A percentile compares a stretch with the other conserved stretches of the same genome.
Conservation (phyloP, 2,888 invertebrate genomes). For the Helicoverpa assulta region DNA sequence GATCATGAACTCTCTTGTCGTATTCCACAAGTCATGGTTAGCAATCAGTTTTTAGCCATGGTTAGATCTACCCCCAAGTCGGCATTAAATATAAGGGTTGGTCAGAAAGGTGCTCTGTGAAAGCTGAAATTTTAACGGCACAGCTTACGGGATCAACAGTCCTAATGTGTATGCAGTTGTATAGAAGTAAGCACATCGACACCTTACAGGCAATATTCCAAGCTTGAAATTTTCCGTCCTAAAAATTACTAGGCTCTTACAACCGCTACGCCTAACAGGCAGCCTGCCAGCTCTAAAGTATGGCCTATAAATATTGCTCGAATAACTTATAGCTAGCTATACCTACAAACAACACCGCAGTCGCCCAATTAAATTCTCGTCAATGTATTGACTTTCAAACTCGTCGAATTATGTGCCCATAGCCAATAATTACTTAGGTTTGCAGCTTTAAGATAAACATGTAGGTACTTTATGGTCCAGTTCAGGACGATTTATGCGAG, state of each 20-base stretch:
- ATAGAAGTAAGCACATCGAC: not conserved
- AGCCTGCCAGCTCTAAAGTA: slow-evolving; percentile 11
- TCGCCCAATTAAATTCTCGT: slow-evolving; percentile 48
- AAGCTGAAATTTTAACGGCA: not conserved
- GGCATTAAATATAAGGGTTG: not conserved
- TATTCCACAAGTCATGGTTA: not conserved
- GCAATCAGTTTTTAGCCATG: not conserved
- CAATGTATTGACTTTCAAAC: slow-evolving; percentile 57
- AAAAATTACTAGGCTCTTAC: not conserved
- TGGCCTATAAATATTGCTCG: slow-evolving; percentile 31
- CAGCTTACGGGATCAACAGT: not conserved
- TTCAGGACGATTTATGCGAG: slow-evolving; percentile 44
- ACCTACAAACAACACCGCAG: slow-evolving; percentile 34
- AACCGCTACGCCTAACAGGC: slow-evolving; percentile 3
- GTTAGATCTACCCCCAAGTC: not conserved
- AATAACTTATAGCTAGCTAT: slow-evolving; percentile 25
- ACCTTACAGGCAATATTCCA: not conserved
- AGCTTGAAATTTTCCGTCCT: not conserved
- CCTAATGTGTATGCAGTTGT: not conserved
- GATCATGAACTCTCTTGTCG: not conserved
- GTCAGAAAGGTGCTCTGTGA: not conserved
- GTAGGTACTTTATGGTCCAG: slow-evolving; percentile 45
- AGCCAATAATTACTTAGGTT: slow-evolving; percentile 39
- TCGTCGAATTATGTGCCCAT: slow-evolving; percentile 39
- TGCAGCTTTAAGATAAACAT: slow-evolving; percentile 43